A percentile compares a stretch with the other conserved stretches of the same genome.
phyloP scores from a whole-genome alignment of 2,113 vertebrate genomes.

The Pygoscelis antarcticus region DNA sequence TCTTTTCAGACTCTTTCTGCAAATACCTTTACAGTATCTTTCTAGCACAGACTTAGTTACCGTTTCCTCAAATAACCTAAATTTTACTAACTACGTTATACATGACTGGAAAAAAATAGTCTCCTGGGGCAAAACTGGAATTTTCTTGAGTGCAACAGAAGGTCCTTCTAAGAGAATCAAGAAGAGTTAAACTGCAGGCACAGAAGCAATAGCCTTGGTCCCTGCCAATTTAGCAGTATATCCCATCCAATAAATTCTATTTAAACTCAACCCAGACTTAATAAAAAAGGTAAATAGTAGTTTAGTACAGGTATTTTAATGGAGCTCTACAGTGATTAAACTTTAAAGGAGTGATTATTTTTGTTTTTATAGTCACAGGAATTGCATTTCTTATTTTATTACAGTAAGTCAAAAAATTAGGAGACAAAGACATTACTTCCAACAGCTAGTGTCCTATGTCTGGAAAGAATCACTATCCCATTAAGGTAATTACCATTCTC shows the following conservation, averaged over 20 bases:
- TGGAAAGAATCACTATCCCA: neutral
- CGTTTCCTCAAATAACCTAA: neutral
- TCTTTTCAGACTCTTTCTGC: neutral
- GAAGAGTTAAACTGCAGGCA: neutral
- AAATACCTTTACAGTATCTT: neutral
- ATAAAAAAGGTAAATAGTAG: neutral
- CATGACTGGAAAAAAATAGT: neutral
- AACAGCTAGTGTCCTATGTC: neutral
- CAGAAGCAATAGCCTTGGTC: neutral
- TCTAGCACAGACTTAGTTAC: neutral
- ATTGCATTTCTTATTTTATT: neutral
- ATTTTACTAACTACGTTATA: neutral
- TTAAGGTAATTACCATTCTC: conserved; percentile 44
- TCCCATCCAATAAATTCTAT: neutral
- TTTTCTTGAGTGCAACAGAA: neutral
- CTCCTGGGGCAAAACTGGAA: neutral
- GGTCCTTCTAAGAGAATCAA: neutral
- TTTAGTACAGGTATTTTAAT: conserved; percentile 12
- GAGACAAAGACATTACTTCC: neutral
- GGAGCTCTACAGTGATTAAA: neutral
- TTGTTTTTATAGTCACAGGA: conserved; percentile 1
- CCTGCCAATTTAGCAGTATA: neutral
- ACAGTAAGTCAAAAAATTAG: neutral
- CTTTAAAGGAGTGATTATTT: conserved; percentile 2
- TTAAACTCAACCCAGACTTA: neutral